These are phyloP conservation scores for Steinernema scapterisci DNA, from an alignment of 2,888 invertebrate genomes.

Conservation along the genomic window DNA sequence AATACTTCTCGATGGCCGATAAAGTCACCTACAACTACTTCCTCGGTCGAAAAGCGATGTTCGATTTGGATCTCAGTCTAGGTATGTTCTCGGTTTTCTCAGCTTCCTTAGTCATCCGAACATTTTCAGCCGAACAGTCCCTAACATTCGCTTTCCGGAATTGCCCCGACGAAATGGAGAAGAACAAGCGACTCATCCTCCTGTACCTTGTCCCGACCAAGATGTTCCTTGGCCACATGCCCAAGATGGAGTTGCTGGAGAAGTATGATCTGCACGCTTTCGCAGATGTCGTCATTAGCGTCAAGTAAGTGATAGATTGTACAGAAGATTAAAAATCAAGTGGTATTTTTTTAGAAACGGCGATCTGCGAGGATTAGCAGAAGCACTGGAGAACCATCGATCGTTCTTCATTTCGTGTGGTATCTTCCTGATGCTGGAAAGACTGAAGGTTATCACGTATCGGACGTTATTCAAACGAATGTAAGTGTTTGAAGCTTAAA, in stretches of 20 bases:
- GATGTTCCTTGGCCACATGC: slow-evolving; percentile 93
- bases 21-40: slow-evolving; percentile 94
- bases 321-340: background rate
- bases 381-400: slow-evolving; percentile 76
- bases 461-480: slow-evolving; percentile 93
- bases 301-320: slow-evolving; percentile 75
- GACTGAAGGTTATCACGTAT: slow-evolving; percentile 90
- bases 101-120: background rate
- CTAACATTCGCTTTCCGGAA: slow-evolving; percentile 89
- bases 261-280: slow-evolving; percentile 90
- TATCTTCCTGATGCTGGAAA: slow-evolving; percentile 95
- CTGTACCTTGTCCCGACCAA: slow-evolving; percentile 77
- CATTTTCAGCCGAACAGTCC: slow-evolving; percentile 81
- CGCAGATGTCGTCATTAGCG: slow-evolving; percentile 83
- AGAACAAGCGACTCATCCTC: slow-evolving; percentile 88
- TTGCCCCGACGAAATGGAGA: slow-evolving; percentile 78
- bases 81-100: slow-evolving; percentile 69
- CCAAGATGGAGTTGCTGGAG: slow-evolving; percentile 79
- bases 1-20: slow-evolving; percentile 80
- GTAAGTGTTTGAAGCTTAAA: slow-evolving; percentile 65
- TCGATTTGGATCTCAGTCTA: slow-evolving; percentile 90
- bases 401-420: slow-evolving; percentile 91
- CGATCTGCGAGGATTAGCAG: slow-evolving; percentile 74
- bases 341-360: slow-evolving; percentile 74
- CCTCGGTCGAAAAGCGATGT: slow-evolving; percentile 96